Evolutionary conservation across 2,113 vertebrate genomes (phyloP).

Genomic region (Raphicerus campestris): DNA sequence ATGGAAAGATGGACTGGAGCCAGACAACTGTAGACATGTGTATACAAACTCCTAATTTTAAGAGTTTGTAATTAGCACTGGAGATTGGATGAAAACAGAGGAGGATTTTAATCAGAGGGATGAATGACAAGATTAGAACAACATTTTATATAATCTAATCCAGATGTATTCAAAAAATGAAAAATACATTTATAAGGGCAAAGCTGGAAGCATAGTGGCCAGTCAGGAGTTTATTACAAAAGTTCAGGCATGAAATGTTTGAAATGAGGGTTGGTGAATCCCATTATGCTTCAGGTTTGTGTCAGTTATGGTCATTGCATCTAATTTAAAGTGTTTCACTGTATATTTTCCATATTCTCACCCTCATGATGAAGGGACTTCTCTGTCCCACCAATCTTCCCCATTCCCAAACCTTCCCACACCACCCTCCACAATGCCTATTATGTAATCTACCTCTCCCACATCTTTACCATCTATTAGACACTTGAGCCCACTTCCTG

Average conservation of each 20-base stretch:
- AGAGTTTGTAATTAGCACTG: conserved; percentile 32
- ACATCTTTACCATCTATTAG: not conserved
- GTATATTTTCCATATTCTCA: not conserved
- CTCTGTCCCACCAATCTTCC: not conserved
- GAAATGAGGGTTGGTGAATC: not conserved
- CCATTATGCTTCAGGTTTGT: not conserved
- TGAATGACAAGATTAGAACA: not conserved
- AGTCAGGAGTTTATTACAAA: not conserved
- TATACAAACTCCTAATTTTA: conserved; percentile 28
- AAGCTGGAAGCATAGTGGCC: not conserved
- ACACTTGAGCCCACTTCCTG: not conserved
- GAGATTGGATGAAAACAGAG: not conserved
- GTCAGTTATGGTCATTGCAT: not conserved
- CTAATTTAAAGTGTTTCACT: not conserved
- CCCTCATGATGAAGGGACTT: not conserved
- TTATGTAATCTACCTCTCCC: not conserved
- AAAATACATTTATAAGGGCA: conserved; percentile 1
- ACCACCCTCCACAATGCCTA: not conserved
- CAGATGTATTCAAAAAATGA: not conserved
- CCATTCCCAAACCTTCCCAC: not conserved
- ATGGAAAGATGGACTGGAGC: not conserved
- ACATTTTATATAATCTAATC: conserved; percentile 5
- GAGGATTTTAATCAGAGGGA: conserved; percentile 25
- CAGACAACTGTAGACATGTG: not conserved
- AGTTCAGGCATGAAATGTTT: not conserved